phyloP scores from a whole-genome alignment of 1,140 invertebrate genomes.

The Euura saliciscinereae region DNA sequence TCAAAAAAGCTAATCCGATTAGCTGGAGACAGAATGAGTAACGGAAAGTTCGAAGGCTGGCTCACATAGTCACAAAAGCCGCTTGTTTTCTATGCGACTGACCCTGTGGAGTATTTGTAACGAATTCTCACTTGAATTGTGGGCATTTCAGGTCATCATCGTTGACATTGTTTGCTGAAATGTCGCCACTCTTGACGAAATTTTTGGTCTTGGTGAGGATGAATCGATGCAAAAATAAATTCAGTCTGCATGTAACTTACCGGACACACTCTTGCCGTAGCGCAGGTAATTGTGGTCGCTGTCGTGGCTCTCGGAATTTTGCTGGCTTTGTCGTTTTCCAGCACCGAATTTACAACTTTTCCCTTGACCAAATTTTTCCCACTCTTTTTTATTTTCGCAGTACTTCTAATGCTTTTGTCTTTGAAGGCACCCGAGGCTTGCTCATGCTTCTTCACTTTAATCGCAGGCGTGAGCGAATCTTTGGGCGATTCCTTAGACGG shows the following conservation, averaged over 20 bases:
- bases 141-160: no score
- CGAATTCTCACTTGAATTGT: no score
- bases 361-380: not conserved
- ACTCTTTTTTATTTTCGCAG: no score
- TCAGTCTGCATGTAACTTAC: not conserved
- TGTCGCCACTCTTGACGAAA: not conserved
- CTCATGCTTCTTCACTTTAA: not conserved
- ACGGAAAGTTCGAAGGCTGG: no score
- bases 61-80: no score
- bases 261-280: not conserved
- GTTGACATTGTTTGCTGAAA: no score
- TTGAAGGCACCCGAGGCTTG: not conserved
- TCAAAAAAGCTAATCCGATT: no score
- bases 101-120: no score
- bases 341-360: constrained; percentile 1
- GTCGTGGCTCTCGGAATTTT: constrained; percentile 20
- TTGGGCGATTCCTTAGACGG: no score
- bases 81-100: no score
- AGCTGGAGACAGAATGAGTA: no score
- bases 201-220: constrained; percentile 6
- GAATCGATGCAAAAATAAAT: not conserved
- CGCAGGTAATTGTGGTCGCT: constrained; percentile 9
- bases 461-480: not conserved
- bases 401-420: constrained; percentile 9
- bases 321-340: constrained; percentile 9